phyloP scores from a whole-genome alignment of 1,140 invertebrate species.

The Cotesia typhae region DNA sequence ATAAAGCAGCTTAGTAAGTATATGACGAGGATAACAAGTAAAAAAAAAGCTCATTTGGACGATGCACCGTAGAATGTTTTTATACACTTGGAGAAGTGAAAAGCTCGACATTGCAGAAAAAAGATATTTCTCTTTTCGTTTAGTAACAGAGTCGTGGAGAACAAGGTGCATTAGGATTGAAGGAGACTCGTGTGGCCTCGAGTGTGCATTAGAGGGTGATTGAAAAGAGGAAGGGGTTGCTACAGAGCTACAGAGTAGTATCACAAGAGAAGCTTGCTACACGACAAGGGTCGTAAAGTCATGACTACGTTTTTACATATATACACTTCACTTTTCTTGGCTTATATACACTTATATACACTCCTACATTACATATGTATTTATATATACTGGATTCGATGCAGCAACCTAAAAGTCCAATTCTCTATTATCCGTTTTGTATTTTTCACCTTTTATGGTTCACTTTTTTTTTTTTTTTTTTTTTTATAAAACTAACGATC shows the following conservation, averaged over 20 bases:
- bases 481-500: not conserved
- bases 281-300: slow-evolving; percentile 31
- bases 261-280: slow-evolving; percentile 21
- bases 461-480: not conserved
- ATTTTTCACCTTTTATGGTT: slow-evolving; percentile 7
- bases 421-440: slow-evolving; percentile 6
- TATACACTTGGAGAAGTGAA: slow-evolving; percentile 5
- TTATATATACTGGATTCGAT: not conserved
- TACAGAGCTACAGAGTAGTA: slow-evolving; percentile 20
- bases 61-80: not conserved
- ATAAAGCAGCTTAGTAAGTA: not conserved
- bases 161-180: slow-evolving; percentile 41
- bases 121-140: slow-evolving; percentile 10
- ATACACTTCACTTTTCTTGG: slow-evolving; percentile 7
- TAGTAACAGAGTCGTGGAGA: slow-evolving; percentile 22
- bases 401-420: not conserved
- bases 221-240: slow-evolving; percentile 34
- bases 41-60: not conserved
- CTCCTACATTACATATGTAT: not conserved
- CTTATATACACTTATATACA: no score
- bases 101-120: slow-evolving; percentile 5
- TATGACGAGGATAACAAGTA: not conserved
- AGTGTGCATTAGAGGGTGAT: slow-evolving; percentile 43
- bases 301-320: slow-evolving; percentile 26
- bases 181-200: slow-evolving; percentile 34